Conservation (phyloP, 2,888 invertebrate genomes). For the Notodromas monacha region DNA sequence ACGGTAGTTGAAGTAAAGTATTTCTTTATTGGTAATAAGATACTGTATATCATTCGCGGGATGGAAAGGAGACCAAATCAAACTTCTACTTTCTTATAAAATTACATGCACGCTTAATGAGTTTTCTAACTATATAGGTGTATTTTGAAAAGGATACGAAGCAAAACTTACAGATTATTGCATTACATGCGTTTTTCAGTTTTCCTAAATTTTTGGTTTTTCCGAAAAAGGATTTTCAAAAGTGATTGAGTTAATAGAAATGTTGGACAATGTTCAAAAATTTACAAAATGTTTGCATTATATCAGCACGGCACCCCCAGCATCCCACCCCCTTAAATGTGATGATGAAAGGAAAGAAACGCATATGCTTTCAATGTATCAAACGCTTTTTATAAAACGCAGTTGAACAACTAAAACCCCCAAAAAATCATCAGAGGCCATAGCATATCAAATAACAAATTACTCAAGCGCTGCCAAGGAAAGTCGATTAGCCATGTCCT, state of each 20-base stretch:
- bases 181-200: conserved; percentile 2
- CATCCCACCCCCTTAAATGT: conserved; percentile 2
- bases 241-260: conserved; percentile 4
- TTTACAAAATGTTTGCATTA: conserved; percentile 4
- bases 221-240: conserved; percentile 1
- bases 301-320: conserved; percentile 4
- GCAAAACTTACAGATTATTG: conserved; percentile 1
- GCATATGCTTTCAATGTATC: conserved; percentile 4
- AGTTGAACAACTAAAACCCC: conserved; percentile 4
- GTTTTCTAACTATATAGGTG: too few relatives aligned
- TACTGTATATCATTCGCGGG: conserved; percentile 4
- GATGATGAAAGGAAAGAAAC: conserved; percentile 2
- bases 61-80: conserved; percentile 4
- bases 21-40: conserved; percentile 2
- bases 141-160: too few relatives aligned
- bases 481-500: conserved; percentile 4
- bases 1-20: conserved; percentile 4
- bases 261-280: conserved; percentile 4
- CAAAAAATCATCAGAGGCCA: conserved; percentile 4
- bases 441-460: conserved; percentile 4
- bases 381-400: conserved; percentile 4
- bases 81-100: too few relatives aligned
- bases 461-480: conserved; percentile 4
- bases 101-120: too few relatives aligned
- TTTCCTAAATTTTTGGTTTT: conserved; percentile 4